Conservation (phyloP, 2,888 invertebrate species). For the Drosophila crucigera region DNA sequence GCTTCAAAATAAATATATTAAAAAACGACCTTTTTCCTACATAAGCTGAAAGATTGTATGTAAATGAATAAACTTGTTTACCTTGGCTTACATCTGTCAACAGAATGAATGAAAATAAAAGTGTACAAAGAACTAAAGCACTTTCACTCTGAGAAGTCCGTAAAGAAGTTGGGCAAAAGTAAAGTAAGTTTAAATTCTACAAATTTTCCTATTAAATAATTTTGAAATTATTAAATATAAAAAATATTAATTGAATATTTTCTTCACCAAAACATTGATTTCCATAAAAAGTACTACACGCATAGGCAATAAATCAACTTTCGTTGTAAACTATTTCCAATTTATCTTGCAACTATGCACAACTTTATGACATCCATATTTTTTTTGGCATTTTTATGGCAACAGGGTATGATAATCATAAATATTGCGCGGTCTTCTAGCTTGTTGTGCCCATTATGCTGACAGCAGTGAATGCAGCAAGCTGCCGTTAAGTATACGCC, state of each 20-base stretch:
- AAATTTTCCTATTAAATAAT: no score
- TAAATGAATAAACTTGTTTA: not conserved
- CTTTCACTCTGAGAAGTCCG: not conserved
- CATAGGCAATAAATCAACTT: not conserved
- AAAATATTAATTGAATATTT: not conserved
- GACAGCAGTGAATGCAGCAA: conserved; percentile 42
- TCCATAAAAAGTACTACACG: not conserved
- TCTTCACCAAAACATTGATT: not conserved
- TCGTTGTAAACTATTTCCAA: not conserved
- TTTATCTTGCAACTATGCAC: not conserved
- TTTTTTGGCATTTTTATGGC: conserved; percentile 3
- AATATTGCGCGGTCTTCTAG: conserved; percentile 64
- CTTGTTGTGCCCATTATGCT: conserved; percentile 45
- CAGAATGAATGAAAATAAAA: not conserved
- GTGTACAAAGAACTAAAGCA: not conserved
- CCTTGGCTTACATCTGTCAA: not conserved
- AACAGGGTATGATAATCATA: conserved; percentile 59
- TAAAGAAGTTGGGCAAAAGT: not conserved
- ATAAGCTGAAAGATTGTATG: not conserved
- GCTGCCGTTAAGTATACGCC: conserved; percentile 66
- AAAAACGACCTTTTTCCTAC: not conserved
- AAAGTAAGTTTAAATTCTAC: not conserved
- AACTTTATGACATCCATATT: not conserved
- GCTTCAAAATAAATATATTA: conserved; percentile 1
- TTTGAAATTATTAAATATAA: not conserved